Evolutionary conservation across 2,797 vertebrate species (phyloP), one percentile per base, ranked within the genome.

Genomic region (Oryzias sinensis): DNA sequence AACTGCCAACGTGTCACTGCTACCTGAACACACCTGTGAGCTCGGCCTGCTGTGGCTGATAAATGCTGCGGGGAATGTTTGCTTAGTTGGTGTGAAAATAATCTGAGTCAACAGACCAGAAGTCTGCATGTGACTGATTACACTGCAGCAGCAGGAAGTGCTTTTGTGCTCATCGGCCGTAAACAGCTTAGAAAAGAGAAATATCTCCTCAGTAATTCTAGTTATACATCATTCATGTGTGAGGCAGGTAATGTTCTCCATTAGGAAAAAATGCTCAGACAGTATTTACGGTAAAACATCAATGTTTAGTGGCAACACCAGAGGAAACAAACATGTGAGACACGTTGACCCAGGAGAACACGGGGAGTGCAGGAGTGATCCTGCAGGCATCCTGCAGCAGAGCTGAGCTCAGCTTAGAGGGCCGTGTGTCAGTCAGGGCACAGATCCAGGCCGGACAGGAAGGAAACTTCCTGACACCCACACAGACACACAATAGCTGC

Each of bases 401-500:
- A 57, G 54, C 62, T 61, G 60, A 69, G 56, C 56, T n/a, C 59
- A 11, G 70, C 70, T 58, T 67, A 62, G 50, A 76, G 61, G 62
- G 53, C 76, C 43, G 59, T 1, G 62, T 82, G 81, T 86, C 84
- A 88, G 78, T 84, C 51, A 64, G 77, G 80, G 81, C 66, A 1
- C 56, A 0, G 45, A 14, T 80, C 82, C 76, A 81, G 74, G 59
- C 59, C 2, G 63, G 81, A 70, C 59, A 76, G 81, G 84, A 85
- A 90, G 87, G 85, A 89, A 77, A 70, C 85, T 88, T 90, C 88
- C 90, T 90, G 88, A 84, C 86, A 77, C 70, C 72, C 82, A 74
- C 82, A 53, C 72, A 72, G 72, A 78, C 49, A 74, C 80, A 88
- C 83, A 91, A 89, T 88, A 47, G 86, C 63, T 15, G 55, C 29